Conservation (phyloP, 1,140 invertebrate species). For the Phenacoccus solenopsis region DNA sequence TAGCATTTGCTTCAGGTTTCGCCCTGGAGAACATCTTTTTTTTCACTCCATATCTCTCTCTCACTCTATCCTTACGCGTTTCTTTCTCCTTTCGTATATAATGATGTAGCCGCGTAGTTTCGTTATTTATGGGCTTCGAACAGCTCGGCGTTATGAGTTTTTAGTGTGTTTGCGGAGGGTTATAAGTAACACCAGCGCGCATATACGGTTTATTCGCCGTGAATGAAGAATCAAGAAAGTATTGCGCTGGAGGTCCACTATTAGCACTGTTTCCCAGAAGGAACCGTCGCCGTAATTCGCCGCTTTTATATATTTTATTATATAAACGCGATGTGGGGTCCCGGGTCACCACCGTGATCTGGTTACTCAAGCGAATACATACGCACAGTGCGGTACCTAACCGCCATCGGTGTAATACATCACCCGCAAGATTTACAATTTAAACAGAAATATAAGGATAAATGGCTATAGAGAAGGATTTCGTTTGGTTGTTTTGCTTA, state of each 20-base stretch:
- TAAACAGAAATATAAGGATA: not conserved
- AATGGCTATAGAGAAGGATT: not conserved
- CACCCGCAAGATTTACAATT: not conserved
- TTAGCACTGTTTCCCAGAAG: not conserved
- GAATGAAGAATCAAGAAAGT: not conserved
- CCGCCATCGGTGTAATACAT: not conserved
- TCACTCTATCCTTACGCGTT: too few relatives aligned
- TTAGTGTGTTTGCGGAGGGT: not conserved
- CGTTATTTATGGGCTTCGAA: not conserved
- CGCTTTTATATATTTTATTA: not conserved
- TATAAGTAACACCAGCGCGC: not conserved
- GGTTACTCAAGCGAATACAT: not conserved
- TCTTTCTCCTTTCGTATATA: not conserved
- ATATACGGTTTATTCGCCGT: not conserved
- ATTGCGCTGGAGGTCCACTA: not conserved
- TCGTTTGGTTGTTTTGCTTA: not conserved
- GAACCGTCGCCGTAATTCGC: not conserved
- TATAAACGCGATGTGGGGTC: not conserved
- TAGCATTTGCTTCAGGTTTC: constrained; percentile 1
- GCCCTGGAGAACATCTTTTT: constrained; percentile 1
- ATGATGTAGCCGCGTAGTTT: not conserved
- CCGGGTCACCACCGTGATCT: not conserved
- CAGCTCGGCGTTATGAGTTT: not conserved
- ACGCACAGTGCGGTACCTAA: not conserved
- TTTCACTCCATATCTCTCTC: too few relatives aligned